Base-by-base conservation (phyloP, 2,113 vertebrate species). In the Athene cunicularia region DNA sequence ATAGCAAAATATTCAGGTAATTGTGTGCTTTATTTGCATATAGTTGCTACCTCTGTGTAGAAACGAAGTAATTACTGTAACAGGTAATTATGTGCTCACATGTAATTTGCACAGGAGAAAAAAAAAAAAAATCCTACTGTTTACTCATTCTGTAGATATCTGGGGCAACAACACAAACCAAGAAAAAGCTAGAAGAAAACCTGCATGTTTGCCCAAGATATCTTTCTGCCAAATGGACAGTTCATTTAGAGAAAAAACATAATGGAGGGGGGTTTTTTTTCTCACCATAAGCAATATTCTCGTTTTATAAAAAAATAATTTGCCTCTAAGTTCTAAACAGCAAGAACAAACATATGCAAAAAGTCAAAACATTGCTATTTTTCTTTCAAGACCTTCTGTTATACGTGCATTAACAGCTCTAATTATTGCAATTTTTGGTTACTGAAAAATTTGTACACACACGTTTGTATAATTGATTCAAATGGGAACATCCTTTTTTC, bases 1-100 rank as follows among this genome's bases (percentile, higher is more conserved):
- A 92, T 82, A 84, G 24, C 89, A 96, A 95, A 95, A 97, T 93
- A 96, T 94, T 93, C 96, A 93, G 94, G 93, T 96, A 97, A 95
- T 94, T 93, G 80, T 73, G 91, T 66, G 28, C 89, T 87, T 82
- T 45, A 87, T 97, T 97, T 97, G 86, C 92, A 97, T 94, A 20
- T 70, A 96, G 85, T 96, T 96, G 71, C 84, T 97, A 93, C 93
- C 93, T 95, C 90, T 43, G 18, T 73, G 86, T n/a, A 86, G 86
- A 93, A 90, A 91, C 12, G 1, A 76, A 89, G 80, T 68, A 95
- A 95, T 95, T 94, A 92, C 80, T 53, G 7, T 64, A 87, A 79
- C 62, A 91, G 86, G 70, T 87, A 97, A 96, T 96, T 95, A 97
- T 63, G 53, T 49, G 52, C 70, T 95, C 58, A 56, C 27, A 89